Base-by-base conservation (phyloP, 2,113 vertebrate species). In the Gymnogyps californianus region DNA sequence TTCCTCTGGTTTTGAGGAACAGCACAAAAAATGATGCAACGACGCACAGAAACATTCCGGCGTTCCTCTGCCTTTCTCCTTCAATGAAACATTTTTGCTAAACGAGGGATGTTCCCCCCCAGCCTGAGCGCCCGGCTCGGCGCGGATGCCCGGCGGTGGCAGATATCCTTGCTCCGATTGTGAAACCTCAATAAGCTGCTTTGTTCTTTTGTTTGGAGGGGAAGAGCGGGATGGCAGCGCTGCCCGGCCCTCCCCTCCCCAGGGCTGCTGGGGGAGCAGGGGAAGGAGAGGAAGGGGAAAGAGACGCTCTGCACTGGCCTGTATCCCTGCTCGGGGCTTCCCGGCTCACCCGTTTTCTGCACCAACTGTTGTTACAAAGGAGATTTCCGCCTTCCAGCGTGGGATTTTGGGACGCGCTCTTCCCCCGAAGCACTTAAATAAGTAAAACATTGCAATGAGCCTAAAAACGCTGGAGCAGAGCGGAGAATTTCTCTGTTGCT, bases 121-220 rank as follows among this genome's bases (percentile, higher is more conserved):
- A 13, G 70, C 31, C 32, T 5, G 22, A 13, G 67, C 55, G 75
- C 54, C 86, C 13, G 4, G 67, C 76, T 55, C 2, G 24, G 77
- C 42, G 3, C 31, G 1, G 64, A 11, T 1, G 26, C 74, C 55
- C 31, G 14, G 36, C 28, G 5, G 26, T 26, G 59, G 59, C 71
- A 51, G 88, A 75, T 80, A 44, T 13, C 55, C 0, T 24, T 4
- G 26, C 49, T 87, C 34, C 2, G 25, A 11, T 40, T 57, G 24
- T 36, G 93, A 80, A 84, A 84, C 55, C 79, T 88, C 89, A 80
- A 79, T 29, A 84, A 84, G 67, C 79, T 8, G 84, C 89, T 84
- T 88, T 91, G 84, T 88, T 91, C 93, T 55, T 83, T 75, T 94
- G 84, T 91, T 32, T 18, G 61, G 74, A 34, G 79, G 62, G 66